These are phyloP conservation scores for Tokudaia muenninki DNA, from an alignment of 2,797 vertebrate genomes.

Conservation along the genomic window DNA sequence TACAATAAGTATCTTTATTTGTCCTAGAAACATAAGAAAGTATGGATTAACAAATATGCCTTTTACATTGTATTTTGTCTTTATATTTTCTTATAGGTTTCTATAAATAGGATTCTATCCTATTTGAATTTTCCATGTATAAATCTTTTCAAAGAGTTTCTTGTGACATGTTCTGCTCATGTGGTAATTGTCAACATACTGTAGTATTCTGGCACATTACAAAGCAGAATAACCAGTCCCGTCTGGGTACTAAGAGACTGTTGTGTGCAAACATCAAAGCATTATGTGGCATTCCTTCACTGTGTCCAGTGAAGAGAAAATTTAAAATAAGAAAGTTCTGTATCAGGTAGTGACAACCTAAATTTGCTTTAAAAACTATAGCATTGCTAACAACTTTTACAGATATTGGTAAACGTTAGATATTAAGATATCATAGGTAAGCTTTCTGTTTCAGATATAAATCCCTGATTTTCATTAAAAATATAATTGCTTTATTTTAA, in stretches of 20 bases:
- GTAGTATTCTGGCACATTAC: neutral
- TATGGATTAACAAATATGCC: slow-evolving; percentile 1
- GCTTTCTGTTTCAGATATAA: neutral
- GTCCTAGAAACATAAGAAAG: neutral
- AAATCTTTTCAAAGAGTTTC: neutral
- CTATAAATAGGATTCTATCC: neutral
- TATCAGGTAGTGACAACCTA: neutral
- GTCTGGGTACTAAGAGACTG: neutral
- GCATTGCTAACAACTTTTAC: neutral
- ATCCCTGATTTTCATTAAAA: neutral
- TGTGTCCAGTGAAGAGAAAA: neutral
- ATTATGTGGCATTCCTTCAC: neutral
- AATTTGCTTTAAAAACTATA: neutral
- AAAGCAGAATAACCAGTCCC: neutral
- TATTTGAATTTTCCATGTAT: neutral
- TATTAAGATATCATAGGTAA: neutral
- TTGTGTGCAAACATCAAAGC: neutral
- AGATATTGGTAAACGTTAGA: neutral
- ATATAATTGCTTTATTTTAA: neutral
- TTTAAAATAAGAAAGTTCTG: neutral
- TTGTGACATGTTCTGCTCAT: neutral
- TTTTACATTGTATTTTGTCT: neutral
- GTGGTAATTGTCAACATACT: neutral
- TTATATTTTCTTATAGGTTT: neutral
- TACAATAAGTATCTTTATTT: neutral